These are phyloP conservation scores for Xerus rutilus DNA, from an alignment of 2,797 vertebrate genomes.

Conservation along the genomic window DNA sequence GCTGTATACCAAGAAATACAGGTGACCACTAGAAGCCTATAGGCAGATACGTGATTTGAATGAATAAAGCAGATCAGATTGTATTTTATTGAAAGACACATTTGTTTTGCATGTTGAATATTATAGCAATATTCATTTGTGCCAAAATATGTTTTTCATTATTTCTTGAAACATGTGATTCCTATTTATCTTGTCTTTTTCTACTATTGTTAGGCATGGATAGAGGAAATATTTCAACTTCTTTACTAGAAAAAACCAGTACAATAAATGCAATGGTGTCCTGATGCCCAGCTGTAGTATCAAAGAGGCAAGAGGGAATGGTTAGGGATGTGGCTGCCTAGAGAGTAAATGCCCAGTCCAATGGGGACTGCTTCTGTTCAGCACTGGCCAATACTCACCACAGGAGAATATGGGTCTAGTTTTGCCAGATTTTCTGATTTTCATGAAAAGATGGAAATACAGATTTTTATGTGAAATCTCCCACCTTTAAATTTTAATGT, in stretches of 20 bases:
- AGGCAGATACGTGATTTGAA: neutral
- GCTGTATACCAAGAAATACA: neutral
- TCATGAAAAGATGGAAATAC: neutral
- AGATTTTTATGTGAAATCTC: constrained; percentile 9
- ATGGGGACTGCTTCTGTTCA: neutral
- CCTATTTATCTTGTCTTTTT: constrained; percentile 1
- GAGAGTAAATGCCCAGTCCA: neutral
- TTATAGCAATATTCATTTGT: constrained; percentile 9
- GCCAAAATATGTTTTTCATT: neutral
- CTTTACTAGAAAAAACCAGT: constrained; percentile 10
- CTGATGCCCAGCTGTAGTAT: neutral
- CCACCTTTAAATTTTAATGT: neutral
- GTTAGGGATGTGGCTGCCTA: neutral
- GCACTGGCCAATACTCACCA: neutral
- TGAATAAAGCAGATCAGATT: neutral
- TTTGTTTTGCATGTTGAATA: constrained; percentile 20
- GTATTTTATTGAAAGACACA: neutral
- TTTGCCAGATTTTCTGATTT: neutral
- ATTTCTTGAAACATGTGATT: neutral
- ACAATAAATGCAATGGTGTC: constrained; percentile 1
- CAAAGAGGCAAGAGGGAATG: neutral
- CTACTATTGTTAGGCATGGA: neutral
- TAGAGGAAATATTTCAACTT: constrained; percentile 25
- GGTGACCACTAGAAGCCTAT: neutral
- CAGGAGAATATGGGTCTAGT: neutral